Percentiles rank a stretch among this genome's conserved stretches.
Evolutionary conservation across 2,888 invertebrate species (phyloP).

Genomic region (Emmelina monodactyla): DNA sequence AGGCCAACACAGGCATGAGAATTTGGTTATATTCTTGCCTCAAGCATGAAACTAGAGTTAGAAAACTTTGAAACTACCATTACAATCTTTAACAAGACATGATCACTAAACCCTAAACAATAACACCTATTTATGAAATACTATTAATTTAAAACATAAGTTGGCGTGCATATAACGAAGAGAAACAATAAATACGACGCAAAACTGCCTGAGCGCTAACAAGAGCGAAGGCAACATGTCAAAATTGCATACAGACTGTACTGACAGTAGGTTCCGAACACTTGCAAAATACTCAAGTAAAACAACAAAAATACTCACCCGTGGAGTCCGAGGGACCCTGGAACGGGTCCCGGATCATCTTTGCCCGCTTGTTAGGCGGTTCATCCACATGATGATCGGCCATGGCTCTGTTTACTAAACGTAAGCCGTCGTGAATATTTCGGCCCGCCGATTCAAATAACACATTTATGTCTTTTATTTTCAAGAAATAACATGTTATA

Average conservation of each 20-base stretch:
- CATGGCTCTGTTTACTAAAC: constrained; percentile 81
- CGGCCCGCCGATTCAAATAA: constrained; percentile 67
- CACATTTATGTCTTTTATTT: constrained; percentile 63
- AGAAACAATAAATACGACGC: constrained; percentile 51
- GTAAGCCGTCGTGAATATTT: constrained; percentile 69
- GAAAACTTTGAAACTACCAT: too few species aligned
- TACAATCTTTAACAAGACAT: too few species aligned
- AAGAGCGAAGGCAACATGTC: constrained; percentile 54
- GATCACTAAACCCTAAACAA: too few species aligned
- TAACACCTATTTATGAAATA: too few species aligned
- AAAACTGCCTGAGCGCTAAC: constrained; percentile 58
- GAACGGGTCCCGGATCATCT: constrained; percentile 85
- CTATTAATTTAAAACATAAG: too few species aligned
- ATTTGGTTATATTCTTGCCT: too few species aligned
- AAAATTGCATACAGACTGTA: constrained; percentile 52
- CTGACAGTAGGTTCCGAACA: constrained; percentile 49
- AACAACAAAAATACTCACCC: constrained; percentile 69
- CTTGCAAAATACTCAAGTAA: constrained; percentile 41
- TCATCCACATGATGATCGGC: constrained; percentile 95
- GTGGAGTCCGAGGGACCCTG: constrained; percentile 82
- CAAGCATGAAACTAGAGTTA: too few species aligned
- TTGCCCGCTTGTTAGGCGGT: constrained; percentile 96
- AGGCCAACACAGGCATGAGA: too few species aligned
- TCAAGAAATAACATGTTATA: constrained; percentile 63
- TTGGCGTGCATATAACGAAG: too few species aligned